Evolutionary conservation across 2,113 vertebrate genomes (phyloP).

Genomic region (Chaetops frenatus): DNA sequence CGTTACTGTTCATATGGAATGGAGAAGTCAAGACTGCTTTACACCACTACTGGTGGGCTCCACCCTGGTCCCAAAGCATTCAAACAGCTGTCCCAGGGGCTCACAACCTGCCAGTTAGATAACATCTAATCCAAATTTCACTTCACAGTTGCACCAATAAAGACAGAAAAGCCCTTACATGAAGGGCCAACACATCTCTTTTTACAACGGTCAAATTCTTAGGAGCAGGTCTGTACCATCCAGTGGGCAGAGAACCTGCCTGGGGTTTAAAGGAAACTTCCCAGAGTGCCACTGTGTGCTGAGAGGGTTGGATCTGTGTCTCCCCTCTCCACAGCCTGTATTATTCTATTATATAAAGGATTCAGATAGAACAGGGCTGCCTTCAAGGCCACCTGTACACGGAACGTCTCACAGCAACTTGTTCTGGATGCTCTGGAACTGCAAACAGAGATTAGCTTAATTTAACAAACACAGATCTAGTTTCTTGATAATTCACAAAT

Average conservation of each 20-base stretch:
- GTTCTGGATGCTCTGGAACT: neutral
- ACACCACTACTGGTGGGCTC: neutral
- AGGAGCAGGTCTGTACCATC: neutral
- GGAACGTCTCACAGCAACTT: neutral
- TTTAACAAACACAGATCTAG: neutral
- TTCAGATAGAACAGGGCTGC: neutral
- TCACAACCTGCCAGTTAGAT: neutral
- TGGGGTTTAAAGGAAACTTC: neutral
- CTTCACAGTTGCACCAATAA: neutral
- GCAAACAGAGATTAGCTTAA: neutral
- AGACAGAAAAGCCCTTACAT: neutral
- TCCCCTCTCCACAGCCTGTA: neutral
- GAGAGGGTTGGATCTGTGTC: too few relatives aligned
- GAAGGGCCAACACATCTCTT: neutral
- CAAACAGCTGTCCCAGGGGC: neutral
- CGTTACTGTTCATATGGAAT: neutral
- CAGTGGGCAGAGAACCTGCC: neutral
- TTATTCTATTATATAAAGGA: neutral
- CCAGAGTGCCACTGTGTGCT: neutral
- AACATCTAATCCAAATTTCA: neutral
- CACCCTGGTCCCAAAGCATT: neutral
- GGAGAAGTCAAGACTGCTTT: neutral
- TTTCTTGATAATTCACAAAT: neutral
- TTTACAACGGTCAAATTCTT: neutral
- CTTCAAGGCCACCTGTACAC: neutral